A percentile compares a stretch with the other conserved stretches of the same genome.
phyloP scores from a whole-genome alignment of 2,888 invertebrate species.

The Andrena chrysosceles region DNA sequence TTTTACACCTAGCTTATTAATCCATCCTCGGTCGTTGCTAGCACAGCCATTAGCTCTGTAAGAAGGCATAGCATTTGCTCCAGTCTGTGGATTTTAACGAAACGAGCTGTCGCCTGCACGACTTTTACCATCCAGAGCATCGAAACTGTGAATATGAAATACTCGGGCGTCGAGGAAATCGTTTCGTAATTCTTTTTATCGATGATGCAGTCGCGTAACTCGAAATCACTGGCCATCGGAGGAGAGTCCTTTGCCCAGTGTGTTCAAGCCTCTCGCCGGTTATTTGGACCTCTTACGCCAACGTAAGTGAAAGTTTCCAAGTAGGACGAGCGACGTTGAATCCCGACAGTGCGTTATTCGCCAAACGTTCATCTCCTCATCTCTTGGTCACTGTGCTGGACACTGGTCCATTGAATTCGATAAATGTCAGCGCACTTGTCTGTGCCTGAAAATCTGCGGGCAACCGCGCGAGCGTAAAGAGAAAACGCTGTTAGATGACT shows the following conservation, averaged over 20 bases:
- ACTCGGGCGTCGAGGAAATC: neutral
- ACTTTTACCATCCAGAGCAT: neutral
- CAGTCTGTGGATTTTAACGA: neutral
- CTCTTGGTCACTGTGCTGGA: slow-evolving; percentile 52
- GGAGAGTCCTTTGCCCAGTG: slow-evolving; percentile 49
- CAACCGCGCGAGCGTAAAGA: slow-evolving; percentile 7
- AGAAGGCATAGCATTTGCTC: neutral
- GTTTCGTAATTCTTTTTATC: neutral
- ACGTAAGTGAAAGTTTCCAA: slow-evolving; percentile 84
- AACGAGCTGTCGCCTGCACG: neutral
- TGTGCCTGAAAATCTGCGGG: slow-evolving; percentile 53
- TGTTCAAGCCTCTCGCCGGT: slow-evolving; percentile 61
- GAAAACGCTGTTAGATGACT: slow-evolving; percentile 16
- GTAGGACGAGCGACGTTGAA: slow-evolving; percentile 82
- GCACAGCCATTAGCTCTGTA: slow-evolving; percentile 1
- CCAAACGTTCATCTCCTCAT: slow-evolving; percentile 78
- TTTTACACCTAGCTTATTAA: slow-evolving; percentile 22
- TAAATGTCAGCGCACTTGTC: slow-evolving; percentile 47
- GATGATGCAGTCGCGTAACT: neutral
- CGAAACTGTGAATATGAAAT: neutral
- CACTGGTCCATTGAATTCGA: slow-evolving; percentile 55
- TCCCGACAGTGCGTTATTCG: slow-evolving; percentile 76
- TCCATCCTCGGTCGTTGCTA: neutral
- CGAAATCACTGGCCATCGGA: slow-evolving; percentile 44
- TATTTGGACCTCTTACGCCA: slow-evolving; percentile 83